Base-by-base conservation (phyloP, 1,140 invertebrate genomes). In the Ditylenchus dipsaci region DNA sequence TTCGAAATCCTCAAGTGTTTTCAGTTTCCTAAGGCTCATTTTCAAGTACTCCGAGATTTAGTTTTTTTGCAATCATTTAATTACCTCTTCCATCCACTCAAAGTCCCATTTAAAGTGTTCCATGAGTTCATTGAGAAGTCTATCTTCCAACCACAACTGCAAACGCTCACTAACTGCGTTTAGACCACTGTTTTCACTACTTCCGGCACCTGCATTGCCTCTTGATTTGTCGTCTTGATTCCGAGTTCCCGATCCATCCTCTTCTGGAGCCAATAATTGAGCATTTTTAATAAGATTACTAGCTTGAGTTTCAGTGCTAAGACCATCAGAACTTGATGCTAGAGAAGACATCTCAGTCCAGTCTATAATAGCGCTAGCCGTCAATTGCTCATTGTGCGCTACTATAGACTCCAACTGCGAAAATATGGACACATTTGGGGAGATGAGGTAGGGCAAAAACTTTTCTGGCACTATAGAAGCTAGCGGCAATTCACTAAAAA, bases 71-170 rank as follows among this genome's bases (percentile, higher is more conserved):
- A n/a, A n/a, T n/a, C n/a, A n/a, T n/a, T n/a, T n/a, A n/a, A n/a
- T 38, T 11, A 67, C 73, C 26, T 81, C 77, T 38, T 82, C 78
- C 38, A 80, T 67, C 76, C 78, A 80, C 29, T 78, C 62, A 29
- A 74, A 75, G 17, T 77, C 62, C 73, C 76, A 79, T 45, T 73
- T 67, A 21, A 76, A 78, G 15, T 68, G 49, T 33, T 78, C 69
- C 17, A 76, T 27, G 21, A 76, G 26, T n/a, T 76, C 71, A 65
- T 76, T 76, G 1, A 76, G 23, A 53, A 76, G 38, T 58, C 45
- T 42, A 45, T 76, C 75, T 33, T 78, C 69, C 15, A 76, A 43
- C 77, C 73, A 76, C 43, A 45, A 23, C 30, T 69, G n/a, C 21
- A 47, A 26, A 45, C 38, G 38, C 17, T 26, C 27, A 71, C 15